Conservation (phyloP, 1,140 invertebrate genomes). For the Gryllus bimaculatus region DNA sequence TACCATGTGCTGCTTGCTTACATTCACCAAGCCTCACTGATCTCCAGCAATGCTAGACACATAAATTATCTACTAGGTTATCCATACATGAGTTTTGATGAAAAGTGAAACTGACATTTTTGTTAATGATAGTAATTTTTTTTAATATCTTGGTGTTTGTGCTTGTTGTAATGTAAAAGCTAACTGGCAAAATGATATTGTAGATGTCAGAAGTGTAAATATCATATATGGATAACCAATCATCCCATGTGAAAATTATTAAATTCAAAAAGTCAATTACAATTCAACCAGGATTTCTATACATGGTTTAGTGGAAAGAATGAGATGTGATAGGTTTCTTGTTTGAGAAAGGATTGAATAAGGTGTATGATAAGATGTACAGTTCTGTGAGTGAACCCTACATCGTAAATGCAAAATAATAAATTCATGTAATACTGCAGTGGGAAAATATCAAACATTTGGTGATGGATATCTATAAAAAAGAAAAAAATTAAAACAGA, state of each 20-base stretch:
- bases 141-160: no score
- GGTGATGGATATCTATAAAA: neutral
- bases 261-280: neutral
- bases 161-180: no score
- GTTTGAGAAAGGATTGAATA: neutral
- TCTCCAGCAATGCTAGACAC: neutral
- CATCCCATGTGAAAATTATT: neutral
- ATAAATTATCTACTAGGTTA: neutral
- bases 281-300: neutral
- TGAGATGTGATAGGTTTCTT: neutral
- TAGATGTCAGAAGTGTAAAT: neutral
- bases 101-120: neutral
- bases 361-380: neutral
- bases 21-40: neutral
- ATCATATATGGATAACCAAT: neutral
- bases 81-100: neutral
- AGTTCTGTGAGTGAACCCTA: slow-evolving; percentile 9
- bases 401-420: neutral
- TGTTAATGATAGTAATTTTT: neutral
- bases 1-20: slow-evolving; percentile 3
- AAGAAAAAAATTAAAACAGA: neutral
- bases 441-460: neutral
- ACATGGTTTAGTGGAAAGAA: neutral
- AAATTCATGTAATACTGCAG: neutral
- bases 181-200: neutral